These are phyloP conservation scores for Sorex fumeus DNA, from an alignment of 2,113 vertebrate genomes.

Conservation along the genomic window DNA sequence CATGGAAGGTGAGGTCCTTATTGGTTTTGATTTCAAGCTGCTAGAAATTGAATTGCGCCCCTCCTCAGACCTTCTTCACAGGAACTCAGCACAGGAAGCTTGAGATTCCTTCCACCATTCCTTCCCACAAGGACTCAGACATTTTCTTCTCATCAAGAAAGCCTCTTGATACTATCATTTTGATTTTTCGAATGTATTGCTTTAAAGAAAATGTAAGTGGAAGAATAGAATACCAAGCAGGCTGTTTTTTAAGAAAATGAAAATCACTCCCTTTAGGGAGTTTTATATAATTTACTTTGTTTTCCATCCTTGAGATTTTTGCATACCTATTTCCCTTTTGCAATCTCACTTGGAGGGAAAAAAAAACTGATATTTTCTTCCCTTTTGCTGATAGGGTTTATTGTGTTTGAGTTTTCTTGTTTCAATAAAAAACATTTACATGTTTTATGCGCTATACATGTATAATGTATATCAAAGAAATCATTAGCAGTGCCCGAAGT, in stretches of 20 bases:
- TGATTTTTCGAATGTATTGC: conserved; percentile 45
- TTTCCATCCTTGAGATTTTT: conserved; percentile 47
- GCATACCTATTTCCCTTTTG: conserved; percentile 55
- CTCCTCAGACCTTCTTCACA: not conserved
- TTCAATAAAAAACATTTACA: conserved; percentile 76
- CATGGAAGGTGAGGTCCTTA: not conserved
- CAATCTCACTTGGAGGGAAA: conserved; percentile 45
- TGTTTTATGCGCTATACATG: conserved; percentile 66
- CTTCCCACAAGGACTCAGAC: not conserved
- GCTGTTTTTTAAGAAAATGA: conserved; percentile 55
- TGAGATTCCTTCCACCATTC: not conserved
- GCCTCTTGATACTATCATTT: not conserved
- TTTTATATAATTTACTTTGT: conserved; percentile 73
- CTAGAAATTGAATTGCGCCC: not conserved
- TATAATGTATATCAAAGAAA: conserved; percentile 79
- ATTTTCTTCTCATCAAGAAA: conserved; percentile 41
- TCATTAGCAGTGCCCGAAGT: conserved; percentile 85
- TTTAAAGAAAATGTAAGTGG: not conserved
- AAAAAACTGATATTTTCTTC: conserved; percentile 44
- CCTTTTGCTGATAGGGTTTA: conserved; percentile 61
- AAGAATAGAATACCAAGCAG: conserved; percentile 68
- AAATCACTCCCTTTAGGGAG: conserved; percentile 63
- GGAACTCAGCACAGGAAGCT: not conserved
- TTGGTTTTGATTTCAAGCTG: not conserved
- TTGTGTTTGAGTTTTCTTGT: conserved; percentile 79